These are phyloP conservation scores for Sebastes trivittatus DNA, from an alignment of 2,797 vertebrate species.

Conservation along the genomic window DNA sequence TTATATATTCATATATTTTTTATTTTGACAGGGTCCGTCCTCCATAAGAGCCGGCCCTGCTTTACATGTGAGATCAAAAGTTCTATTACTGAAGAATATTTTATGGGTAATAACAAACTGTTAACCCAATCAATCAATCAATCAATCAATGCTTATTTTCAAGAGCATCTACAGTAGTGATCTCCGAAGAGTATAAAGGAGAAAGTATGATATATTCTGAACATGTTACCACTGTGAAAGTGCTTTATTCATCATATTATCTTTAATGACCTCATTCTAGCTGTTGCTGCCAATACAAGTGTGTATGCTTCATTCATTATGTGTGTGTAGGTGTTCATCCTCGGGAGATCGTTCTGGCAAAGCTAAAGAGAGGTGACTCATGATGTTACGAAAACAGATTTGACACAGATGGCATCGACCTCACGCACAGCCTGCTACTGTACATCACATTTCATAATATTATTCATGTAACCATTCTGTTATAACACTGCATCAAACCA, in stretches of 20 bases:
- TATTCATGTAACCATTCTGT: background rate
- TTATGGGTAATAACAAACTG: background rate
- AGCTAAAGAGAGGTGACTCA: constrained; percentile 43
- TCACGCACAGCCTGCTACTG: background rate
- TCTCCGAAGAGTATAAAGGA: background rate
- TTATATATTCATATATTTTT: too few species aligned
- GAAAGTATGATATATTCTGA: background rate
- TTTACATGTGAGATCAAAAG: background rate
- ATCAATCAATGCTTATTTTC: background rate
- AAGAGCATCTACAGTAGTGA: background rate
- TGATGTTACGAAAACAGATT: constrained; percentile 40
- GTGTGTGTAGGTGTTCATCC: constrained; percentile 26
- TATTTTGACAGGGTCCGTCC: too few species aligned
- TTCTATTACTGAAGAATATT: background rate
- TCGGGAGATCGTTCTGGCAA: constrained; percentile 5
- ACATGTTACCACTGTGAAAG: background rate
- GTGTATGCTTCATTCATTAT: constrained; percentile 9
- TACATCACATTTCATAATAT: constrained; percentile 8
- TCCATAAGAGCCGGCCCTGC: too few species aligned
- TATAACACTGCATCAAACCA: background rate
- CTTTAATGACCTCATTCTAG: constrained; percentile 9
- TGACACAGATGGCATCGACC: constrained; percentile 14
- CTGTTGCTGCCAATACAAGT: background rate
- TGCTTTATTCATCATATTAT: background rate
- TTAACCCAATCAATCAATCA: background rate